A percentile compares a stretch with the other conserved stretches of the same genome.
Conservation (phyloP, 37 sponge, comb jelly and placozoan species). For the Cladorhizidae sp. region DNA sequence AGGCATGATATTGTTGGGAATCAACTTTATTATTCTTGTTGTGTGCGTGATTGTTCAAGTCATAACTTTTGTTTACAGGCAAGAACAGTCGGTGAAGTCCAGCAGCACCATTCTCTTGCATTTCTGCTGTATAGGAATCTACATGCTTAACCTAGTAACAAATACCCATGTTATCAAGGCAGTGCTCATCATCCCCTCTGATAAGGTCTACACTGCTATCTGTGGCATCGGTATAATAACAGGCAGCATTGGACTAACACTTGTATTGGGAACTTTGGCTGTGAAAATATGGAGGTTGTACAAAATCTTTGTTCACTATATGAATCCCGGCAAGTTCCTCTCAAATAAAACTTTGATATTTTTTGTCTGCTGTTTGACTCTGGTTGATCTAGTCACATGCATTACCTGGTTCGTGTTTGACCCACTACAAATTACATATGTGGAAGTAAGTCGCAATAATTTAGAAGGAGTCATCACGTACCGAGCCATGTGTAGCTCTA, state of each 20-base stretch:
- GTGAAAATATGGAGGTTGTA: no score
- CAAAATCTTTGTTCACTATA: no score
- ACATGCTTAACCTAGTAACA: background rate
- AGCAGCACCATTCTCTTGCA: background rate
- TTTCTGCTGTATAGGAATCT: background rate
- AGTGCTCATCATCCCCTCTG: background rate
- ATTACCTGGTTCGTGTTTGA: background rate
- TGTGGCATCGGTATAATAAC: background rate
- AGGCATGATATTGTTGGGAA: no score
- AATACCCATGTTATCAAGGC: background rate
- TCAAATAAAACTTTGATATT: background rate
- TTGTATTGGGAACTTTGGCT: background rate
- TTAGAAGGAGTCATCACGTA: no score
- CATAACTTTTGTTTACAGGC: no score
- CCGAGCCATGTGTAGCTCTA: no score
- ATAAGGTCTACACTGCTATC: background rate
- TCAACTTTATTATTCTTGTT: no score
- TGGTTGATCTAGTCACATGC: background rate
- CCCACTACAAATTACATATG: background rate
- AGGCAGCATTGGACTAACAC: background rate
- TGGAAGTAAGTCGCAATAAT: no score
- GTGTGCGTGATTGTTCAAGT: no score
- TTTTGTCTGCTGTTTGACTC: no score
- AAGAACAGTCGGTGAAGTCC: no score
- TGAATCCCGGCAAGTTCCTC: background rate